Base-by-base conservation (phyloP, 2,113 vertebrate genomes). In the Megaceryle torquata region DNA sequence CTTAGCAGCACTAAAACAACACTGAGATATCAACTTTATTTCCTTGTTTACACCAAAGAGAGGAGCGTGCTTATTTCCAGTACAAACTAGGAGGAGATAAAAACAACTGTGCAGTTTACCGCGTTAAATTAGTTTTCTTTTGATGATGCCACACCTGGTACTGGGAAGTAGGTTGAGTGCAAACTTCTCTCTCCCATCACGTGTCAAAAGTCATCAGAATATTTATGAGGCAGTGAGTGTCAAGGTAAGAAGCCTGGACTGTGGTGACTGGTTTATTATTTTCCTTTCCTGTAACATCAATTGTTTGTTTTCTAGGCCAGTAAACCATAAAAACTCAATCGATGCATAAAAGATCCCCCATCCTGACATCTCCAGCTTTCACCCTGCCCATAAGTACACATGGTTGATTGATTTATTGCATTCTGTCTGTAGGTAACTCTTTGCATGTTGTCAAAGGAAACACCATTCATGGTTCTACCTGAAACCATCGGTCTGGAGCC, bases 171-270 rank as follows among this genome's bases (percentile, higher is more conserved):
- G 59, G 21, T 44, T 7, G 39, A 29, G 75, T 10, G 19, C 74
- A 89, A 85, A 71, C 19, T 37, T 25, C 5, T 46, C 39, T 25
- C 6, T 35, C 21, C 9, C 12, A 0, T 59, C 19, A 35, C 33
- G 59, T 50, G 20, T 63, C 14, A 2, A 29, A 26, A 71, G 17
- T 63, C 61, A 82, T 17, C 19, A 51, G 61, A 74, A 59, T 31
- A 19, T 14, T 64, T 33, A 8, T 0, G 10, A 50, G 75, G 14
- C 2, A 2, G 3, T 1, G 0, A 35, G 6, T 13, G 19, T n/a
- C 56, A n/a, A 37, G 24, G 6, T 10, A 35, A 57, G 39, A 54
- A 67, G 28, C 20, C 44, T 64, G 24, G 28, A 28, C 17, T 10
- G 6, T 3, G 8, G 31, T 18, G 16, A 33, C 51, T 53, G 25